Conservation (phyloP, 2,797 vertebrate species). For the Megalops cyprinoides region DNA sequence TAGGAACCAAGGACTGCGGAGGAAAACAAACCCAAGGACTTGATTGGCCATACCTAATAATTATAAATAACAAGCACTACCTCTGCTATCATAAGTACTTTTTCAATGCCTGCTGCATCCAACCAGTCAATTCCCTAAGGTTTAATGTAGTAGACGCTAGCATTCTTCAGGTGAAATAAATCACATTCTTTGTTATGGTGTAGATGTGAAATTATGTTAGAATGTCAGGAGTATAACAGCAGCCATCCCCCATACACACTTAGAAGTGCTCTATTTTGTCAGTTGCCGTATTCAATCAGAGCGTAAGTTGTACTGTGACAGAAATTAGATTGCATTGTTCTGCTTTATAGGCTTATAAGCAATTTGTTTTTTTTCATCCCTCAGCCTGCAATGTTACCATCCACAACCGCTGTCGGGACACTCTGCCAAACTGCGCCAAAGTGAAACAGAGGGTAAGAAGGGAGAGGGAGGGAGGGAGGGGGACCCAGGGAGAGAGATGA, state of each 20-base stretch:
- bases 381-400: slow-evolving; percentile 90
- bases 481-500: slow-evolving; percentile 23
- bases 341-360: neutral
- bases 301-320: neutral
- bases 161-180: no score
- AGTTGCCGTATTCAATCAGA: neutral
- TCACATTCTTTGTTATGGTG: no score
- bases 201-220: no score
- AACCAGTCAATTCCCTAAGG: no score
- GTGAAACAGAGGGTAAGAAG: slow-evolving; percentile 90
- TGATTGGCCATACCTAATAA: no score
- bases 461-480: neutral
- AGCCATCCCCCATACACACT: no score
- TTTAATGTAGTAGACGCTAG: no score
- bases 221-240: no score
- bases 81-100: no score
- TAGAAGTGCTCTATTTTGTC: neutral
- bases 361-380: slow-evolving; percentile 38
- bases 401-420: slow-evolving; percentile 92
- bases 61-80: no score
- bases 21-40: neutral
- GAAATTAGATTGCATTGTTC: neutral
- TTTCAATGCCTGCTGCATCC: no score
- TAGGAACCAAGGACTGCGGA: neutral
- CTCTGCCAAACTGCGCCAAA: slow-evolving; percentile 88